Evolutionary conservation across 2,888 invertebrate species (phyloP).

Genomic region (Heliconius aoede): DNA sequence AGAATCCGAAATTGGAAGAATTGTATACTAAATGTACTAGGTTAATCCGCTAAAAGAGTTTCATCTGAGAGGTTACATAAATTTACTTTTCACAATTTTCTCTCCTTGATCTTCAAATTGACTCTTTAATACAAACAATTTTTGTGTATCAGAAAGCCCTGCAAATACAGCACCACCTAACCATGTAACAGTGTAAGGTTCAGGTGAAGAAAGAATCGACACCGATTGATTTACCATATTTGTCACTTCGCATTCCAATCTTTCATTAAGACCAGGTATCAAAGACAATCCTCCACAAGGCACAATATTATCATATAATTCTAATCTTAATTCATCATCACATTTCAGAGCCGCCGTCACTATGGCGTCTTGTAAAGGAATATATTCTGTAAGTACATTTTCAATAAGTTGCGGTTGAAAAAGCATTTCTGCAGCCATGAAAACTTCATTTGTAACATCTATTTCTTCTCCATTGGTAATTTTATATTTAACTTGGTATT

Average conservation of each 20-base stretch:
- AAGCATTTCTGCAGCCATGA: conserved; percentile 62
- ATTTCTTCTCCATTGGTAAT: conserved; percentile 61
- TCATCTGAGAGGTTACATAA: conserved; percentile 47
- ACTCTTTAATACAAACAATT: conserved; percentile 64
- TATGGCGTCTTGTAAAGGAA: conserved; percentile 61
- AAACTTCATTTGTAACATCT: conserved; percentile 62
- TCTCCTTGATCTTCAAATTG: conserved; percentile 70
- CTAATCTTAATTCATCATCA: conserved; percentile 59
- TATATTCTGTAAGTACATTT: conserved; percentile 47
- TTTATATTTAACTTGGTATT: conserved; percentile 52
- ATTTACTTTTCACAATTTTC: conserved; percentile 67
- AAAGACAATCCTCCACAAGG: conserved; percentile 65
- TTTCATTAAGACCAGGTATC: conserved; percentile 60
- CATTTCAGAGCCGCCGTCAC: conserved; percentile 59
- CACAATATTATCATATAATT: conserved; percentile 60
- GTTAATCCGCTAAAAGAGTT: no score
- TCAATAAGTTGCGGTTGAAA: conserved; percentile 63
- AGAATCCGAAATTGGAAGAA: no score
- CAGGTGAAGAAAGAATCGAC: conserved; percentile 56
- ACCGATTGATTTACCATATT: conserved; percentile 51
- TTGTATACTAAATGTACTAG: no score
- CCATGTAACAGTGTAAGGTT: conserved; percentile 66
- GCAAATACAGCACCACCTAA: conserved; percentile 72
- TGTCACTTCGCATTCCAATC: conserved; percentile 61
- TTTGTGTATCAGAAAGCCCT: conserved; percentile 58